phyloP scores from a whole-genome alignment of 2,113 vertebrate species.

The Myxocyprinus asiaticus region DNA sequence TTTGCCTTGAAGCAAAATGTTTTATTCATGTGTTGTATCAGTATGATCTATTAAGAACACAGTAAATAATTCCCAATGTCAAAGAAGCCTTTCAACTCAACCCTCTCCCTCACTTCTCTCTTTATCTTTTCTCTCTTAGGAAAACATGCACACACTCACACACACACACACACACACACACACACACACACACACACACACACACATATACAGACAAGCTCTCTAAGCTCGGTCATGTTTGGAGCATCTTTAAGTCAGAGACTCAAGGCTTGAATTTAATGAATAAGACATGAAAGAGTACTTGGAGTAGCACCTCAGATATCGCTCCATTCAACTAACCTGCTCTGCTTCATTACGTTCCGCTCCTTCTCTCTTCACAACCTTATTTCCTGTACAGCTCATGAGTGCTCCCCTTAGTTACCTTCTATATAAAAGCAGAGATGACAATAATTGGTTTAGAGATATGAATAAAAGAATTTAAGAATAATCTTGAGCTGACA shows the following conservation, averaged over 20 bases:
- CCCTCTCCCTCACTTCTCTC: not conserved
- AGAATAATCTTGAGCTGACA: slow-evolving; percentile 67
- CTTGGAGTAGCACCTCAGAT: slow-evolving; percentile 27
- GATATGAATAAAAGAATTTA: slow-evolving; percentile 69
- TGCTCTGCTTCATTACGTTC: not conserved
- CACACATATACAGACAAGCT: slow-evolving; percentile 24
- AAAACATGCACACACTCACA: slow-evolving; percentile 7
- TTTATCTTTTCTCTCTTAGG: not conserved
- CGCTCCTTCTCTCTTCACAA: slow-evolving; percentile 11
- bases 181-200: slow-evolving; percentile 18
- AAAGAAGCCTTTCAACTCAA: slow-evolving; percentile 16
- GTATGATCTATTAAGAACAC: slow-evolving; percentile 13
- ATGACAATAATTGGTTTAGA: slow-evolving; percentile 75
- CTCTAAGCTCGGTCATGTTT: not conserved
- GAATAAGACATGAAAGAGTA: slow-evolving; percentile 19
- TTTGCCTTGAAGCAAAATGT: not conserved
- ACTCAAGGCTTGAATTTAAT: slow-evolving; percentile 9
- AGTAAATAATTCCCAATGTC: slow-evolving; percentile 1
- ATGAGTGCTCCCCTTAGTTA: slow-evolving; percentile 73
- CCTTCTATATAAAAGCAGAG: slow-evolving; percentile 65
- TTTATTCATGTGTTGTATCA: slow-evolving; percentile 17
- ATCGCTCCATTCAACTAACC: slow-evolving; percentile 19
- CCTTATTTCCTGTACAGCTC: slow-evolving; percentile 53
- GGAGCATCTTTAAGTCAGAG: slow-evolving; percentile 23
- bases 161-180: slow-evolving; percentile 8